A percentile compares a stretch with the other conserved stretches of the same genome.
These are phyloP conservation scores for Ormyrus thymus DNA, from an alignment of 2,888 invertebrate genomes.

Conservation along the genomic window DNA sequence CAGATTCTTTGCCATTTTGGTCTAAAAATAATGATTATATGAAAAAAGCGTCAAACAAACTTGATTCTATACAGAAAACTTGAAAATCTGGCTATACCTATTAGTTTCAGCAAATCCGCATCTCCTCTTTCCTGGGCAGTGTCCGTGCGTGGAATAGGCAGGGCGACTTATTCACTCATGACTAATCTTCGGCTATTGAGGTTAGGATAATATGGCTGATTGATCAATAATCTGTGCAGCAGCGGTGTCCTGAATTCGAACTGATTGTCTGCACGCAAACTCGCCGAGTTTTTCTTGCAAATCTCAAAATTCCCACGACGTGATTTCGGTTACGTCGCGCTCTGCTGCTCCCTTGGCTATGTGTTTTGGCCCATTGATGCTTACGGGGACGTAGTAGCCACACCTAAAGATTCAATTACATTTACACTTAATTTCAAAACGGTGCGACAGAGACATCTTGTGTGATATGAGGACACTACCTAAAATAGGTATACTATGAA, in stretches of 20 bases:
- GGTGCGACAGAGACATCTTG: slow-evolving; percentile 39
- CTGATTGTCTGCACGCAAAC: not conserved
- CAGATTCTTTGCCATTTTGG: slow-evolving; percentile 18
- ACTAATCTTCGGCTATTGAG: slow-evolving; percentile 46
- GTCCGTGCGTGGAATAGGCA: not conserved
- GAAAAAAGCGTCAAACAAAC: slow-evolving; percentile 26
- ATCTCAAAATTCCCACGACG: not conserved
- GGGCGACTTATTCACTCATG: slow-evolving; percentile 36
- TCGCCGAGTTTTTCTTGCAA: not conserved
- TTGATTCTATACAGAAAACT: not conserved
- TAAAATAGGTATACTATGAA: no score
- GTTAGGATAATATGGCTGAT: slow-evolving; percentile 55
- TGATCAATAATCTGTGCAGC: slow-evolving; percentile 51
- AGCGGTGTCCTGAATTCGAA: slow-evolving; percentile 8
- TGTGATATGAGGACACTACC: not conserved
- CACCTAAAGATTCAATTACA: slow-evolving; percentile 54
- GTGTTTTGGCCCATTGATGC: slow-evolving; percentile 48
- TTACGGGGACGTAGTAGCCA: slow-evolving; percentile 45
- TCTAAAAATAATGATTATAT: slow-evolving; percentile 11
- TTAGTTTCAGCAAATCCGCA: not conserved
- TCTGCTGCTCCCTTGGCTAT: slow-evolving; percentile 11
- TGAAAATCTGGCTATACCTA: not conserved
- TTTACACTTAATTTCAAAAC: slow-evolving; percentile 48
- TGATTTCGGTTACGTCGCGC: not conserved
- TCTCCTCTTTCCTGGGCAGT: not conserved